Conservation (phyloP, 2,888 invertebrate species). For the Drosophila prostipennis region DNA sequence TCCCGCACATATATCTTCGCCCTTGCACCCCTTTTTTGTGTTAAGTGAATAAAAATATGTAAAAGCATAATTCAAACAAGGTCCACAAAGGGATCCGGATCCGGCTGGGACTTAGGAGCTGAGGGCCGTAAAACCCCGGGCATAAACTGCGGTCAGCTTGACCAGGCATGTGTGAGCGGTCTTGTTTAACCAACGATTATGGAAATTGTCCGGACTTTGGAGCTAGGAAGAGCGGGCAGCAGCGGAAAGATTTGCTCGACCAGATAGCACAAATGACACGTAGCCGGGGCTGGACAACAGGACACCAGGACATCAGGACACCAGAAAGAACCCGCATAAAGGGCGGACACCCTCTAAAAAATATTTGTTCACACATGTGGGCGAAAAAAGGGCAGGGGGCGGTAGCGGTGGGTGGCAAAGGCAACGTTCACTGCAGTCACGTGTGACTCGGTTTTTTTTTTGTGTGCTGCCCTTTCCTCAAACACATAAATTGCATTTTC, state of each 20-base stretch:
- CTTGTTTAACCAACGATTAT: slow-evolving; percentile 79
- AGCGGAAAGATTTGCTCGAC: slow-evolving; percentile 58
- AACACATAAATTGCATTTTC: slow-evolving; percentile 41
- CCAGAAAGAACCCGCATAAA: slow-evolving; percentile 64
- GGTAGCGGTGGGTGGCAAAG: slow-evolving; percentile 22
- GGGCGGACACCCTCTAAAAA: slow-evolving; percentile 72
- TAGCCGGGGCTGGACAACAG: slow-evolving; percentile 49
- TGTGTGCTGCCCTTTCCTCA: slow-evolving; percentile 15
- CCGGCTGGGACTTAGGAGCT: slow-evolving; percentile 10
- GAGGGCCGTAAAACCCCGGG: slow-evolving; percentile 58
- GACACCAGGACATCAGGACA: slow-evolving; percentile 34
- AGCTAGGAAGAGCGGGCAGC: slow-evolving; percentile 10
- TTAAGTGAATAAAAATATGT: slow-evolving; percentile 80
- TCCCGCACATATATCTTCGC: slow-evolving; percentile 3
- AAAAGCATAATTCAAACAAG: slow-evolving; percentile 73
- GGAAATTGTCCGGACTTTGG: slow-evolving; percentile 69
- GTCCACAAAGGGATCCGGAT: slow-evolving; percentile 33
- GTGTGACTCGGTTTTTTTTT: slow-evolving; percentile 49
- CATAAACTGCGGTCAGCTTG: slow-evolving; percentile 70
- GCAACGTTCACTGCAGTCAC: slow-evolving; percentile 65
- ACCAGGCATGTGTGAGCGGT: slow-evolving; percentile 55
- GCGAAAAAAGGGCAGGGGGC: slow-evolving; percentile 25
- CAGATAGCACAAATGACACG: slow-evolving; percentile 77
- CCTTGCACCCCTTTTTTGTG: slow-evolving; percentile 43
- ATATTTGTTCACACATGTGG: slow-evolving; percentile 77